These are phyloP conservation scores for Ophioninae sp. DNA, from an alignment of 2,888 invertebrate genomes.

Conservation along the genomic window DNA sequence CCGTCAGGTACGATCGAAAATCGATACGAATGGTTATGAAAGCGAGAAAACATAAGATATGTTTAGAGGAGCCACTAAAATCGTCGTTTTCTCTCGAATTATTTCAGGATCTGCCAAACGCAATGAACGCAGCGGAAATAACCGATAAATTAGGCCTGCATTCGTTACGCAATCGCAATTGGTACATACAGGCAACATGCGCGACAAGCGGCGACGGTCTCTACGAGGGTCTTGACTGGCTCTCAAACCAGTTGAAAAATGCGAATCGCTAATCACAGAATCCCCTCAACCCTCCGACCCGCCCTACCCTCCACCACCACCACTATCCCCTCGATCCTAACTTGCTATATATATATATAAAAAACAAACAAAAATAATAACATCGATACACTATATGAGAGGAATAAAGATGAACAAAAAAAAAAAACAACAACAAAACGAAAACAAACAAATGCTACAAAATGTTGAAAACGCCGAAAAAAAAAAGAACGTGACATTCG, in stretches of 20 bases:
- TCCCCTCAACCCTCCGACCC: constrained; percentile 68
- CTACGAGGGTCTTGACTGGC: constrained; percentile 99
- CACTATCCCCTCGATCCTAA: constrained; percentile 59
- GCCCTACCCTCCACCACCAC: no score
- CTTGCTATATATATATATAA: constrained; percentile 54
- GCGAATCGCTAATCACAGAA: constrained; percentile 91
- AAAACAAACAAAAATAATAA: constrained; percentile 73
- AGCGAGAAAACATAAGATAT: no score
- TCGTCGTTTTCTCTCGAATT: constrained; percentile 69
- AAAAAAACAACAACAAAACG: no score
- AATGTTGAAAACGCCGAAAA: constrained; percentile 27
- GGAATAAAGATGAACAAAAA: constrained; percentile 53
- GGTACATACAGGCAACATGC: constrained; percentile 99
- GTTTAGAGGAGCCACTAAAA: no score
- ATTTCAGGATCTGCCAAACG: constrained; percentile 98
- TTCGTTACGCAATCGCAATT: constrained; percentile 98
- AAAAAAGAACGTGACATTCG: constrained; percentile 34
- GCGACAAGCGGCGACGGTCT: constrained; percentile 99
- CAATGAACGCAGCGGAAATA: constrained; percentile 99
- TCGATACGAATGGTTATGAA: no score
- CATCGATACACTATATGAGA: constrained; percentile 70
- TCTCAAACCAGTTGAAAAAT: constrained; percentile 99
- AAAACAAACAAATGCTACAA: constrained; percentile 40
- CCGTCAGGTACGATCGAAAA: no score
- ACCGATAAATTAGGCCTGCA: constrained; percentile 99